Conservation (phyloP, 2,113 vertebrate species). For the Etia nguti region DNA sequence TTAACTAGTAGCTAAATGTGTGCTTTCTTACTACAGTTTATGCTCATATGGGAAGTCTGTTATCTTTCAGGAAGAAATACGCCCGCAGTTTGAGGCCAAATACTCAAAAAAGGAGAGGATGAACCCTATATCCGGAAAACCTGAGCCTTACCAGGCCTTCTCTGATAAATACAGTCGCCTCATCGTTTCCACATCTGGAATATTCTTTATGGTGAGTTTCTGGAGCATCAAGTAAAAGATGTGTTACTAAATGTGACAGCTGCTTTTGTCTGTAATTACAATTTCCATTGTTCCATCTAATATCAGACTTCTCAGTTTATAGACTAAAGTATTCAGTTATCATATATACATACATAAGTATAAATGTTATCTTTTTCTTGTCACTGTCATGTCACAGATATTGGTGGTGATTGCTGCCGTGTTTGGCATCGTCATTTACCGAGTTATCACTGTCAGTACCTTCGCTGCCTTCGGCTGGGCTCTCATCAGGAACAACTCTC, state of each 20-base stretch:
- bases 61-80: conserved; percentile 84
- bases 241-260: neutral
- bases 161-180: conserved; percentile 93
- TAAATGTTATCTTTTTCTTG: neutral
- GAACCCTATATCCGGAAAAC: conserved; percentile 92
- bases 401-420: conserved; percentile 92
- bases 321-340: neutral
- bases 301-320: neutral
- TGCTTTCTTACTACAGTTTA: neutral
- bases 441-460: conserved; percentile 92
- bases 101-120: conserved; percentile 91
- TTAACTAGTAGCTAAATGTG: neutral
- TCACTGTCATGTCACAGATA: conserved; percentile 68
- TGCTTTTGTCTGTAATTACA: neutral
- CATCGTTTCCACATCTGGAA: conserved; percentile 88
- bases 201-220: conserved; percentile 90
- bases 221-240: neutral
- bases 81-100: conserved; percentile 94
- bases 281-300: neutral
- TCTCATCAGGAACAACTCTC: conserved; percentile 94
- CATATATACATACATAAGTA: neutral
- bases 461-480: conserved; percentile 93
- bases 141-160: conserved; percentile 91
- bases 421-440: conserved; percentile 92
- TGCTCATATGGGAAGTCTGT: neutral